A percentile compares a stretch with the other conserved stretches of the same genome.
Evolutionary conservation across 1,140 invertebrate species (phyloP).

Genomic region (Procambarus clarkii): DNA sequence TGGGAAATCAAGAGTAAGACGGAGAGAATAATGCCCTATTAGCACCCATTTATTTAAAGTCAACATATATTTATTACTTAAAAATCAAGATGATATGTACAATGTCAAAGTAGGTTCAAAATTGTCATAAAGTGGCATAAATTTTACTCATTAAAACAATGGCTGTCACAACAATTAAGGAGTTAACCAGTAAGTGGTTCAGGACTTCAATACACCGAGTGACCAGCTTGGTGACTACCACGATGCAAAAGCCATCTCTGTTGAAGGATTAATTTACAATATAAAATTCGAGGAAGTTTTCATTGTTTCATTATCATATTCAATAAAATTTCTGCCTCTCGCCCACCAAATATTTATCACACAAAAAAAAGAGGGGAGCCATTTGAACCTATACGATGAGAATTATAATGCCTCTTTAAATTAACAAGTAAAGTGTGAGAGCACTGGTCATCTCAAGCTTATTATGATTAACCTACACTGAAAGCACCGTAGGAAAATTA

Average conservation of each 20-base stretch:
- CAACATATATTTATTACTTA: not conserved
- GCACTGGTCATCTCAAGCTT: conserved; percentile 20
- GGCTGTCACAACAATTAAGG: not conserved
- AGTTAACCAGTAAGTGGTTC: not conserved
- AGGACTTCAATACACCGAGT: not conserved
- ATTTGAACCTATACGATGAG: not conserved
- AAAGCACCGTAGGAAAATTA: conserved; percentile 31
- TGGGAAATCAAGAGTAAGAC: not conserved
- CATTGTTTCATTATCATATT: too few relatives aligned
- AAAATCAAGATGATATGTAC: not conserved
- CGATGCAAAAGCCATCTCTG: not conserved
- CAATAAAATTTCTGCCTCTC: not conserved
- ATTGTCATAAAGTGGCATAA: not conserved
- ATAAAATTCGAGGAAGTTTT: not conserved
- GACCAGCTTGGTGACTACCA: not conserved
- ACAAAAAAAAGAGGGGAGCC: not conserved
- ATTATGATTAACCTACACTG: conserved; percentile 17
- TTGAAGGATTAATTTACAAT: not conserved
- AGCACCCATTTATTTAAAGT: not conserved
- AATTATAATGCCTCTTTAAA: conserved; percentile 29
- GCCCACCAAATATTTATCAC: not conserved
- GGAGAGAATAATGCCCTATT: not conserved
- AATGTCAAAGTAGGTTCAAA: not conserved
- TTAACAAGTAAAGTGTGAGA: conserved; percentile 19
- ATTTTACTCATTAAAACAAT: not conserved